Percentiles rank a stretch among this genome's conserved stretches.
Evolutionary conservation across 2,113 vertebrate species (phyloP).

Genomic region (Corydoras maculifer): DNA sequence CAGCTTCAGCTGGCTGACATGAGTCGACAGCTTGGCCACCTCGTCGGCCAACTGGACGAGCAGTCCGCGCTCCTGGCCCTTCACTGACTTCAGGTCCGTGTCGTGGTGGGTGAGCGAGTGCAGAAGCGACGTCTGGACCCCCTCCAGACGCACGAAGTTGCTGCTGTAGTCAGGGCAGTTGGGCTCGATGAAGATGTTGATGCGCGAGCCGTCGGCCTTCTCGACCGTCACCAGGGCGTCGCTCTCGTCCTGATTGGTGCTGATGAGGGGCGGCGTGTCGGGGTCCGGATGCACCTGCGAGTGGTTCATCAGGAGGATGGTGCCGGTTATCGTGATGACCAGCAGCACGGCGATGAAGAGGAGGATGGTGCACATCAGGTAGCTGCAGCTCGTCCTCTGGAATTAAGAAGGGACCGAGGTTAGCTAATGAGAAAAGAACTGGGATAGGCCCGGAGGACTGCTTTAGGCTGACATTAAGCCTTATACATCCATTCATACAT

Average conservation of each 20-base stretch:
- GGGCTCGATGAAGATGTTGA: constrained; percentile 89
- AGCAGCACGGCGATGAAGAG: constrained; percentile 73
- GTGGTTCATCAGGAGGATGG: constrained; percentile 84
- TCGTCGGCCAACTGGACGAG: constrained; percentile 73
- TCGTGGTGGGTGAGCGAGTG: constrained; percentile 64
- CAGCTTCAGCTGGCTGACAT: constrained; percentile 64
- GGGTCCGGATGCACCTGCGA: constrained; percentile 64
- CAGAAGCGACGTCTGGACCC: constrained; percentile 75
- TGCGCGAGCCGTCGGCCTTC: constrained; percentile 73
- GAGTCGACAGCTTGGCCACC: constrained; percentile 69
- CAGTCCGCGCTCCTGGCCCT: constrained; percentile 65
- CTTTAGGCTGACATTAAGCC: no score
- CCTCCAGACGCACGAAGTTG: constrained; percentile 74
- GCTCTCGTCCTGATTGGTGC: constrained; percentile 76
- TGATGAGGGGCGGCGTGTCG: constrained; percentile 72
- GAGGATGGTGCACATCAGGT: constrained; percentile 83
- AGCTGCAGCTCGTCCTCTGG: constrained; percentile 87
- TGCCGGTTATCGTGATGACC: constrained; percentile 66
- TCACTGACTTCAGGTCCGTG: constrained; percentile 59
- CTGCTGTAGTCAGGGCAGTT: constrained; percentile 78
- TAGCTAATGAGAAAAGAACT: neutral
- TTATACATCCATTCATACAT: neutral
- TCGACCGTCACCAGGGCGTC: constrained; percentile 84
- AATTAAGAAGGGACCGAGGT: constrained; percentile 46
- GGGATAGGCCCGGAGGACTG: neutral